A percentile compares a stretch with the other conserved stretches of the same genome.
These are phyloP conservation scores for Decapterus maruadsi DNA, from an alignment of 2,797 vertebrate genomes.

Conservation along the genomic window DNA sequence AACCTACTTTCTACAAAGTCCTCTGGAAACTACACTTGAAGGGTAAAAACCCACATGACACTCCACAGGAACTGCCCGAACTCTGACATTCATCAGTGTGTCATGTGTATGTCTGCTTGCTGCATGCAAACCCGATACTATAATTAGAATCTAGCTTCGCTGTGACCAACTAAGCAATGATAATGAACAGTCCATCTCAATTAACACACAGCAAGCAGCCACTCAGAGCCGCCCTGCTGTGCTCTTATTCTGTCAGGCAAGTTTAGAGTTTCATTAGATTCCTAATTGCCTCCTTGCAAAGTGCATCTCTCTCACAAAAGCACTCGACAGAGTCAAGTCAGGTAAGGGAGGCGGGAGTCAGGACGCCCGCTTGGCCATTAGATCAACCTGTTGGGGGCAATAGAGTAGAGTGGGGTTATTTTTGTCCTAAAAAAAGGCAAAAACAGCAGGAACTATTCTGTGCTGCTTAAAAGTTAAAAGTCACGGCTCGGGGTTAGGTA, in stretches of 20 bases:
- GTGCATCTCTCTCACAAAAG: constrained; percentile 42
- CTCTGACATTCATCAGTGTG: constrained; percentile 32
- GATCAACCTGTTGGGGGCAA: constrained; percentile 12
- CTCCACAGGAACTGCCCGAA: constrained; percentile 5
- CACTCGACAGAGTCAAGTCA: constrained; percentile 46
- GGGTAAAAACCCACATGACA: constrained; percentile 30
- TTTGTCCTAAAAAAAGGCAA: neutral
- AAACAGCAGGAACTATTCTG: neutral
- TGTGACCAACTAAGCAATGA: constrained; percentile 64
- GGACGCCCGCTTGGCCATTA: neutral
- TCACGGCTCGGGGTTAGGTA: neutral
- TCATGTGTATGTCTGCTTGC: constrained; percentile 21
- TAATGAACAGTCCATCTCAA: constrained; percentile 75
- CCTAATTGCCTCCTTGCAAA: constrained; percentile 56
- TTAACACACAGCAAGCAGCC: constrained; percentile 68
- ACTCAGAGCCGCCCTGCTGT: constrained; percentile 55
- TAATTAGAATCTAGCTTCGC: constrained; percentile 59
- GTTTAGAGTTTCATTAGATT: constrained; percentile 71
- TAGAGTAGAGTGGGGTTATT: neutral
- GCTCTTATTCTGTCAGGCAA: constrained; percentile 63
- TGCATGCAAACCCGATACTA: constrained; percentile 49
- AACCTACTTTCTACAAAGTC: neutral
- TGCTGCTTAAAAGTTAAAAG: neutral
- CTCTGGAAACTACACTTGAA: constrained; percentile 34
- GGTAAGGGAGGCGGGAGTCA: constrained; percentile 28